Conservation (phyloP, 2,797 vertebrate species). For the Anas bernieri region DNA sequence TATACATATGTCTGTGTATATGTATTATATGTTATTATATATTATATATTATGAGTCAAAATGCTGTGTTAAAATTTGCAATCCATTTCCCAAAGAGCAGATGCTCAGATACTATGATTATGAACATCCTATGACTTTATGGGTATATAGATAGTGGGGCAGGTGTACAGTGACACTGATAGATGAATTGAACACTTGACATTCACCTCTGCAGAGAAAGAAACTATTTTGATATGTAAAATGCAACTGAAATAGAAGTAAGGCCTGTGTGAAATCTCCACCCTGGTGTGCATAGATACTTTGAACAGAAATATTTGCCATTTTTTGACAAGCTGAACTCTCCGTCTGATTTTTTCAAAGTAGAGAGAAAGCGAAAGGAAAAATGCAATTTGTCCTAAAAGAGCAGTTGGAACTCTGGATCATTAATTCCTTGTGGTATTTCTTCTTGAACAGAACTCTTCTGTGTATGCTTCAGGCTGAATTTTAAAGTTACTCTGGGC, state of each 20-base stretch:
- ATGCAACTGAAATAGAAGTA: neutral
- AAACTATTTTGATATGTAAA: neutral
- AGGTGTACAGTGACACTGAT: neutral
- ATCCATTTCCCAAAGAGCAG: neutral
- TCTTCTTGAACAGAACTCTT: neutral
- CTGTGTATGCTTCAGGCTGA: neutral
- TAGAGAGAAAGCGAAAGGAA: neutral
- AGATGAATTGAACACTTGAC: neutral
- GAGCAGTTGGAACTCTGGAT: neutral
- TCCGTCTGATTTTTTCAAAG: neutral
- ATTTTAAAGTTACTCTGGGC: neutral
- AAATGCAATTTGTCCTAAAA: neutral
- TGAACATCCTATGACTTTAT: neutral
- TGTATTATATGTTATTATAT: too few species aligned
- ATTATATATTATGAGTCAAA: neutral
- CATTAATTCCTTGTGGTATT: neutral
- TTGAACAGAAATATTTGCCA: constrained; percentile 4
- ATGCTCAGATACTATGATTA: neutral
- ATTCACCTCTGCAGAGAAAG: neutral
- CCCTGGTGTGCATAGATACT: neutral
- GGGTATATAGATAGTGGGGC: neutral
- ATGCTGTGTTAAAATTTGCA: neutral
- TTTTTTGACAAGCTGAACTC: neutral
- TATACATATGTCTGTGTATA: too few species aligned
- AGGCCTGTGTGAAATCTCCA: neutral